Evolutionary conservation across 1,140 invertebrate genomes (phyloP).

Genomic region (Bombus superbus): DNA sequence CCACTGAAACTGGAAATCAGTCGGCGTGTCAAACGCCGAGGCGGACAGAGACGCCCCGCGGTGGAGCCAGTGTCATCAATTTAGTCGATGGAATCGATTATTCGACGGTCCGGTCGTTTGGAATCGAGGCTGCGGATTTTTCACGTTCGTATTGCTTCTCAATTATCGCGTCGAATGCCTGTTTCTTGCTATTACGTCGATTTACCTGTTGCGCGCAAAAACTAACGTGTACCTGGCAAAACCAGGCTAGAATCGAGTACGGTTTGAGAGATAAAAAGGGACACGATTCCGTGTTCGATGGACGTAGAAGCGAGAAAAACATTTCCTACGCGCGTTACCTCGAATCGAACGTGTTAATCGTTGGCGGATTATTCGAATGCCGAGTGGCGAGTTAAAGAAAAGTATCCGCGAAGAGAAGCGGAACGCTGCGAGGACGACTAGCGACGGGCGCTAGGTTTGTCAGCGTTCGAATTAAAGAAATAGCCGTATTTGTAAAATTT

Average conservation of each 20-base stretch:
- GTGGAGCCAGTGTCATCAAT: background rate
- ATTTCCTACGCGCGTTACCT: background rate
- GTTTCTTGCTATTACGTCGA: too few species aligned
- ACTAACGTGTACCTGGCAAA: background rate
- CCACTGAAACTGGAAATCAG: slow-evolving; percentile 42
- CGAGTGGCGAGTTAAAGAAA: background rate
- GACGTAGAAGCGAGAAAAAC: background rate
- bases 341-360: background rate
- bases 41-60: background rate
- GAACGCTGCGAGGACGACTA: background rate
- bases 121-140: too few species aligned
- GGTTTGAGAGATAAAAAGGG: background rate
- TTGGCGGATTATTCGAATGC: background rate
- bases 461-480: background rate
- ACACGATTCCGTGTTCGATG: background rate
- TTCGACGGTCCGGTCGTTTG: background rate
- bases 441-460: background rate
- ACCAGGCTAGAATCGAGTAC: background rate
- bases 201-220: background rate
- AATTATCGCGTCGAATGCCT: background rate
- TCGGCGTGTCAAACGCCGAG: background rate
- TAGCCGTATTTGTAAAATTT: background rate
- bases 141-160: background rate
- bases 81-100: background rate
- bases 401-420: background rate